Evolutionary conservation across 2,113 vertebrate genomes (phyloP).

Genomic region (Microcebus lehilahytsara): DNA sequence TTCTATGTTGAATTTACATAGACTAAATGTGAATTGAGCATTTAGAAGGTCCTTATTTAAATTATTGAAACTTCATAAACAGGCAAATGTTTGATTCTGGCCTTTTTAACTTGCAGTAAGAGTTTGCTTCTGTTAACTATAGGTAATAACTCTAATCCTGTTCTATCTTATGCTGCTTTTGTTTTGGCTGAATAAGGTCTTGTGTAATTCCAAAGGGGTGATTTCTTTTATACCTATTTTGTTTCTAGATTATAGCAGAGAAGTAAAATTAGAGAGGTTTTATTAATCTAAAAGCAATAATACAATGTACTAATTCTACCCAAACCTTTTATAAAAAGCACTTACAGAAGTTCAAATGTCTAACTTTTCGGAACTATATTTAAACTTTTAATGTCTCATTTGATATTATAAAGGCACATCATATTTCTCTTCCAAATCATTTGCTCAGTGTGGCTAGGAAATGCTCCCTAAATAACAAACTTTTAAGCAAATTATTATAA

Average conservation of each 20-base stretch:
- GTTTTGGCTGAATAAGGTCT: constrained; percentile 21
- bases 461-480: neutral
- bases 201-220: neutral
- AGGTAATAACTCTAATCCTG: neutral
- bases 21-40: neutral
- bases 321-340: constrained; percentile 29
- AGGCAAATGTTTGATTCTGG: neutral
- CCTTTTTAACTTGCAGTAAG: neutral
- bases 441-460: neutral
- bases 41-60: neutral
- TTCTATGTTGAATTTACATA: constrained; percentile 3
- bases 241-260: neutral
- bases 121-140: neutral
- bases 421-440: constrained; percentile 25
- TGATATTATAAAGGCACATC: neutral
- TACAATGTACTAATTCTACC: neutral
- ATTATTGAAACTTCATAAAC: neutral
- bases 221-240: constrained; percentile 35
- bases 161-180: constrained; percentile 38
- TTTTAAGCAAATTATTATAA: constrained; percentile 37
- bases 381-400: constrained; percentile 38
- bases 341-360: neutral
- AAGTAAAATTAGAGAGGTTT: constrained; percentile 29
- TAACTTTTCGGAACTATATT: constrained; percentile 25
- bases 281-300: neutral